Evolutionary conservation across 2,888 invertebrate genomes (phyloP).

Genomic region (Epinotia demarniana): DNA sequence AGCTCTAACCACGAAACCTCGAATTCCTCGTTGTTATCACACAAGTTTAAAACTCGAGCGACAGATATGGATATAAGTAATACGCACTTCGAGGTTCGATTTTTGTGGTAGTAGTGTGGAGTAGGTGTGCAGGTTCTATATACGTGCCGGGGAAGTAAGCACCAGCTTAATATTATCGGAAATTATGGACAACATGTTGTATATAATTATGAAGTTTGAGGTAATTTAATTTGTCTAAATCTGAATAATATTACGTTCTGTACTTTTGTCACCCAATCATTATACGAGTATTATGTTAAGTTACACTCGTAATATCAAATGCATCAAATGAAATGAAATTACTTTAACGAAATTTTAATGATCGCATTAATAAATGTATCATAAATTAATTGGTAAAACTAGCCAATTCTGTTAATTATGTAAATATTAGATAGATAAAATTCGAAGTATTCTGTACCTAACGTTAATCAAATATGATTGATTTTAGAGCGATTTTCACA

Average conservation of each 20-base stretch:
- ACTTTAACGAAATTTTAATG: neutral
- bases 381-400: constrained; percentile 14
- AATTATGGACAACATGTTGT: neutral
- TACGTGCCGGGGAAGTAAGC: too few species aligned
- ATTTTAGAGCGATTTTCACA: neutral
- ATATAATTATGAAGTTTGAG: neutral
- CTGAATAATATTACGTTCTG: neutral
- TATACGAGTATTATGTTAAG: neutral
- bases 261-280: neutral
- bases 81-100: too few species aligned
- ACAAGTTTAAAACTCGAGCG: too few species aligned
- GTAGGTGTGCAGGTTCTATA: too few species aligned
- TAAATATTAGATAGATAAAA: constrained; percentile 38
- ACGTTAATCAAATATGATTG: constrained; percentile 10
- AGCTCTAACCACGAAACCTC: too few species aligned
- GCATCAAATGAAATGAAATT: neutral
- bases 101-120: too few species aligned
- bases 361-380: constrained; percentile 8
- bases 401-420: constrained; percentile 27
- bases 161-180: too few species aligned
- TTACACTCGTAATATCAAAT: neutral
- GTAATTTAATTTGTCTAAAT: neutral
- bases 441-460: constrained; percentile 26
- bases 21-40: too few species aligned
- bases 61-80: too few species aligned